Percentiles rank a stretch among this genome's conserved stretches.
Conservation (phyloP, 2,888 invertebrate species). For the Agrotis segetum region DNA sequence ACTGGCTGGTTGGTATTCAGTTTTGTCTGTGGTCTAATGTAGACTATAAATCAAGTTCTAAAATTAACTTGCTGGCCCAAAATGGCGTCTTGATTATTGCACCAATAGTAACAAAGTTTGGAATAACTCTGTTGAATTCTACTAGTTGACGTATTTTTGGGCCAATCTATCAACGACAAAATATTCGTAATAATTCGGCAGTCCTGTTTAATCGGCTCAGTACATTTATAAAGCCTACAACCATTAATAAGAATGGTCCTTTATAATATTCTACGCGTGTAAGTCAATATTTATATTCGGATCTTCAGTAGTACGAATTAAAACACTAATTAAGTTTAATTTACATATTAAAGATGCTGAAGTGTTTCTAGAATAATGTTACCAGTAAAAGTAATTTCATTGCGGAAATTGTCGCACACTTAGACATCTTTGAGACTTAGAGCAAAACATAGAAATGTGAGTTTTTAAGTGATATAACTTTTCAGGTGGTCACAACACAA, state of each 20-base stretch:
- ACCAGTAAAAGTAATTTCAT: not conserved
- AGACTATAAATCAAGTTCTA: constrained; percentile 7
- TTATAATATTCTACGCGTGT: constrained; percentile 1
- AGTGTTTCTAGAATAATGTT: not conserved
- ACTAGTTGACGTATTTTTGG: not conserved
- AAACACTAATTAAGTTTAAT: constrained; percentile 36
- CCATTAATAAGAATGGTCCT: not conserved
- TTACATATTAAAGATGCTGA: constrained; percentile 10
- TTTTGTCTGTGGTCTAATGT: constrained; percentile 64
- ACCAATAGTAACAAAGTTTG: constrained; percentile 18
- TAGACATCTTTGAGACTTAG: not conserved
- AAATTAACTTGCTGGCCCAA: constrained; percentile 16
- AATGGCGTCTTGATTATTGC: constrained; percentile 3
- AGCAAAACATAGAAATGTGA: constrained; percentile 12
- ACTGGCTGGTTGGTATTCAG: constrained; percentile 59
- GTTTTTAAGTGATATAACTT: constrained; percentile 1
- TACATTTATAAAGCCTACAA: constrained; percentile 26
- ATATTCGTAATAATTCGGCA: not conserved
- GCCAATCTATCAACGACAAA: constrained; percentile 8
- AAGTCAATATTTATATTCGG: constrained; percentile 19
- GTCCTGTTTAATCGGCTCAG: constrained; percentile 22
- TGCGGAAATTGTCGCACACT: not conserved
- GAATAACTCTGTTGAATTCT: not conserved
- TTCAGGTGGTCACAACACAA: too few relatives aligned
- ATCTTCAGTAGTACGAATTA: constrained; percentile 23